Evolutionary conservation across 2,888 invertebrate genomes (phyloP).

Genomic region (Tenthredo distinguenda): DNA sequence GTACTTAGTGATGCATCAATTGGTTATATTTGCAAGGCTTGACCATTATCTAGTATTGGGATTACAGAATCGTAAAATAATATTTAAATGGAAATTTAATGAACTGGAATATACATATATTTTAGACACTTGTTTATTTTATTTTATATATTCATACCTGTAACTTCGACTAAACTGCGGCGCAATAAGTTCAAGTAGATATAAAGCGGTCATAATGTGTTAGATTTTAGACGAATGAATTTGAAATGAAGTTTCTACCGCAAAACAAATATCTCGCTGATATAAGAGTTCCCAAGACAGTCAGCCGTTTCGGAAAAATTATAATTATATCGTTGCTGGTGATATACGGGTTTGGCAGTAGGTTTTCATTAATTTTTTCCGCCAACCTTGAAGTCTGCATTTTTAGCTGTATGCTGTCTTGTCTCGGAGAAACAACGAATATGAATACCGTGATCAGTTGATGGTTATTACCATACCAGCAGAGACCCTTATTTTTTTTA

Average conservation of each 20-base stretch:
- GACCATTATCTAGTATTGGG: not conserved
- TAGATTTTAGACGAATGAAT: not conserved
- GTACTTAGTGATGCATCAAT: not conserved
- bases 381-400: slow-evolving; percentile 1
- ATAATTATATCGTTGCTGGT: not conserved
- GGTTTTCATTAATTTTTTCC: not conserved
- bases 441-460: not conserved
- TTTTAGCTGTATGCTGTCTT: not conserved
- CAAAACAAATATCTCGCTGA: not conserved
- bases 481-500: not conserved
- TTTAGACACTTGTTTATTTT: not conserved
- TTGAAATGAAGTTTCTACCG: not conserved
- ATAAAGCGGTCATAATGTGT: not conserved
- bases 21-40: not conserved
- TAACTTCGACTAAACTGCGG: not conserved
- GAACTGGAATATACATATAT: not conserved
- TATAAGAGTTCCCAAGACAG: not conserved
- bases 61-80: not conserved
- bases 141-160: not conserved
- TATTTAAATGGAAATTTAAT: not conserved
- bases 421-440: not conserved
- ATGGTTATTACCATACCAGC: not conserved
- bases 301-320: not conserved
- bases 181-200: not conserved
- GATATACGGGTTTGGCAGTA: not conserved